Evolutionary conservation across 92 coral and sea anemone species (phyloP), one percentile per base, ranked within the genome.

Genomic region (Paragorgia papillata): DNA sequence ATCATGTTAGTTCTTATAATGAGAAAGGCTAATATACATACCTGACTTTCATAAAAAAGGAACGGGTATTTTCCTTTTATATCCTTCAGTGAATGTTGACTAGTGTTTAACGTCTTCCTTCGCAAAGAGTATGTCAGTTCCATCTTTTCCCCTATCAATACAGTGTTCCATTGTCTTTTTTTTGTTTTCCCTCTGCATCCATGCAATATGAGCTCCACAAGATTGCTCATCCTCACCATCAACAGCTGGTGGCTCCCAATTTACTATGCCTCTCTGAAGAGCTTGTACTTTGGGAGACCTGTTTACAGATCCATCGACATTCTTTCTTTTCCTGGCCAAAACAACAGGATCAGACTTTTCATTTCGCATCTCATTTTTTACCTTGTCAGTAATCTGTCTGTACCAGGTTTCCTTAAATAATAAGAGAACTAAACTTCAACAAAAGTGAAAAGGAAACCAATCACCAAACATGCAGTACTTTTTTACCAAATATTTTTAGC

Each of bases 351-450:
- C 83, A 50, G 32, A 28, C 19, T 37, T 44, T 13, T 65, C 62
- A 62, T 69, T 43, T 7, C 83, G 58, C 14, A 68, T 27, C 29
- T 62, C 73, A 64, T 79, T 79, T 54, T 79, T 79, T 7, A 68
- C 61, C 65, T 79, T 65, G 20, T 79, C 83, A 20, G 53, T 21
- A 32, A 79, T 27, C 15, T 64, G 61, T 25, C 83, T 43, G 48
- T 46, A 79, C 83, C 83, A 79, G 54, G 54, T 79, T 66, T 79
- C 83, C 83, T 77, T 63, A 67, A 17, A 63, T 9, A 7, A 46
- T 46, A 46, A 37, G 43, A n/a, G n/a, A n/a, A n/a, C n/a, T n/a
- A n/a, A n/a, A n/a, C n/a, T n/a, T n/a, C n/a, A n/a, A n/a, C n/a
- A n/a, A n/a, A n/a, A n/a, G n/a, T n/a, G n/a, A n/a, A n/a, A n/a